Base-by-base conservation (phyloP, 1,140 invertebrate genomes). In the Hydropsyche tenuis region DNA sequence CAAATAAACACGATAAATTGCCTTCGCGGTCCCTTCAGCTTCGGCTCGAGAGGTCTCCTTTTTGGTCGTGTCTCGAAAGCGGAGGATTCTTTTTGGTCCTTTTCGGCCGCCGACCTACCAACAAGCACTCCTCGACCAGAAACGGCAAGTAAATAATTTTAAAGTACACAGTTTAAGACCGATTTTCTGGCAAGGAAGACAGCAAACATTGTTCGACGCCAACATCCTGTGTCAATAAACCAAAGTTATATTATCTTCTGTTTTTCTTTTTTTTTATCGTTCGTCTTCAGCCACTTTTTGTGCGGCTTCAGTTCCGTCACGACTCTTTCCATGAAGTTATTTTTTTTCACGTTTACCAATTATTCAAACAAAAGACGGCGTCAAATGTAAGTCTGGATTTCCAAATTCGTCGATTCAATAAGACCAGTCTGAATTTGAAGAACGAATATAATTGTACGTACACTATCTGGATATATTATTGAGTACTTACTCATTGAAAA, bases 81-180 rank as follows among this genome's bases (percentile, higher is more conserved):
- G 20, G 22, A 18, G 4, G 56, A 1, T 2, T 25, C 56, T 60
- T 60, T 60, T 60, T 60, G 23, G 56, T 60, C 56, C 18, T 60
- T 23, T 18, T 60, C 51, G 51, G 18, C 56, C 25, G 18, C 22
- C 22, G n/a, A n/a, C 46, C 16, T 30, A 16, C 30, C 63, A 11
- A 45, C 16, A 65, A 65, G 23, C 63, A 45, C 63, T 60, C 22
- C 56, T 60, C 56, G 56, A 25, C 56, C 56, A 60, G 56, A 65
- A 45, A 65, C 63, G 48, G 16, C 23, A 46, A 70, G 68, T 70
- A 70, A 70, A 70, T 70, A 70, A 70, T 70, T 70, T 70, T 56
- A 70, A 70, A 70, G 68, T 70, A 70, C 68, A 70, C 68, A 70
- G 51, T 70, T 70, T 70, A 70, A 70, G 68, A 23, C 68, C 68